Evolutionary conservation across 1,140 invertebrate species (phyloP), one percentile per base, ranked within the genome.

Genomic region (Drosophila truncata): DNA sequence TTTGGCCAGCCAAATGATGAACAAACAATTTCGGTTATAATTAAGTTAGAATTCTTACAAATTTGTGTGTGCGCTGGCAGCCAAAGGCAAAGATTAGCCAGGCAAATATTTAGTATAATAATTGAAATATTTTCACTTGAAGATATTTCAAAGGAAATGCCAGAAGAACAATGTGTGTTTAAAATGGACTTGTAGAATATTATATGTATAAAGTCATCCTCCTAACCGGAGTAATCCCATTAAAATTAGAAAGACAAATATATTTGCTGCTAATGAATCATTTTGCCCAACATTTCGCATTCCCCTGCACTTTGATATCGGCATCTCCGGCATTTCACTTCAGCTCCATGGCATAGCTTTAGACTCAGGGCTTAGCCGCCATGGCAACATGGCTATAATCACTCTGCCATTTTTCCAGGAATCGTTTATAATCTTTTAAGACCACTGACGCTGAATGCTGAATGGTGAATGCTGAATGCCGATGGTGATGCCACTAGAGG

Each of bases 401-500:
- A 55, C 75, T 61, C 69, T 79, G 61, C 42, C 83, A 58, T 79
- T 87, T 87, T 74, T 69, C 58, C 69, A 69, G 65, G 64, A 84
- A 81, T 78, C 82, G 73, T 77, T 86, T 86, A 77, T 84, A 84
- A 84, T 81, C 82, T 84, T 44, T 74, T 86, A 84, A 78, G 74
- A 78, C 74, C 74, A 61, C 74, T 78, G 74, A 69, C 66, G 50
- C 73, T 59, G 54, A 63, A 64, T 67, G 60, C n/a, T 61, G 59
- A 33, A 55, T 52, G 46, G 14, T n/a, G n/a, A n/a, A n/a, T n/a
- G n/a, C n/a, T n/a, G n/a, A n/a, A n/a, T 23, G 59, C 0, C 49
- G 58, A 18, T 69, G 41, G 13, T 75, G 69, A 10, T 76, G 64
- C 64, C 55, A 52, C 25, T 46, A 33, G 33, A 1, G 69, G 27